phyloP scores from a whole-genome alignment of 23 tunicate genomes.

The Trididemnum nubilum region DNA sequence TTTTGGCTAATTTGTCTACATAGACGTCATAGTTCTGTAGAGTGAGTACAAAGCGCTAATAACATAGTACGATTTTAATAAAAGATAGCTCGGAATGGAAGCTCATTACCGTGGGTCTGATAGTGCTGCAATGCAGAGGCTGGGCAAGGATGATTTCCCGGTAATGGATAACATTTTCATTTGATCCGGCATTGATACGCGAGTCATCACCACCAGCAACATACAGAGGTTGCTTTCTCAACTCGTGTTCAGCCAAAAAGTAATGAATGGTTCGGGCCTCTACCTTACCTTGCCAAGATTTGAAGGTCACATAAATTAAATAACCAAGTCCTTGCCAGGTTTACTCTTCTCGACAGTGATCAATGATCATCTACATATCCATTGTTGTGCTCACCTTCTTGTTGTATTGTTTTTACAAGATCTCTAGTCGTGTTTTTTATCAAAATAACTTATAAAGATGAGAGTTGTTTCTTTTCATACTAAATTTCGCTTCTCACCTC shows the following conservation, averaged over 20 bases:
- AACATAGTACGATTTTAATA: too few relatives aligned
- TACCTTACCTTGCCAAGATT: conserved; percentile 2
- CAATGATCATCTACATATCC: conserved; percentile 5
- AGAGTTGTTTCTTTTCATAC: conserved; percentile 5
- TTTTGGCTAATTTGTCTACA: too few relatives aligned
- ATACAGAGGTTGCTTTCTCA: conserved; percentile 9
- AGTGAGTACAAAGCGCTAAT: too few relatives aligned
- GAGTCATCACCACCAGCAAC: conserved; percentile 15
- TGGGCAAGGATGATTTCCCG: conserved; percentile 5
- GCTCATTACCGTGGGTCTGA: conserved; percentile 18
- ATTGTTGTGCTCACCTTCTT: conserved; percentile 11
- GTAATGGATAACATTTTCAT: conserved; percentile 10
- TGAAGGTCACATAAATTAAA: conserved; percentile 4
- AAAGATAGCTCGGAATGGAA: conserved; percentile 5
- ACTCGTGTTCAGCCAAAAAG: conserved; percentile 15
- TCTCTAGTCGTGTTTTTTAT: conserved; percentile 8
- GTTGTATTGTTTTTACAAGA: conserved; percentile 17
- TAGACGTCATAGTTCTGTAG: too few relatives aligned
- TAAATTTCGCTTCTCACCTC: neutral
- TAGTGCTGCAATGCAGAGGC: conserved; percentile 22
- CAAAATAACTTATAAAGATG: neutral
- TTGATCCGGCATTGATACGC: conserved; percentile 8
- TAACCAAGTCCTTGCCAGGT: conserved; percentile 21
- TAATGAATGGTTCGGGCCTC: neutral
- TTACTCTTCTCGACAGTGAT: conserved; percentile 7